Evolutionary conservation across 2,797 vertebrate genomes (phyloP).

Genomic region (Phataginus tetradactyla): DNA sequence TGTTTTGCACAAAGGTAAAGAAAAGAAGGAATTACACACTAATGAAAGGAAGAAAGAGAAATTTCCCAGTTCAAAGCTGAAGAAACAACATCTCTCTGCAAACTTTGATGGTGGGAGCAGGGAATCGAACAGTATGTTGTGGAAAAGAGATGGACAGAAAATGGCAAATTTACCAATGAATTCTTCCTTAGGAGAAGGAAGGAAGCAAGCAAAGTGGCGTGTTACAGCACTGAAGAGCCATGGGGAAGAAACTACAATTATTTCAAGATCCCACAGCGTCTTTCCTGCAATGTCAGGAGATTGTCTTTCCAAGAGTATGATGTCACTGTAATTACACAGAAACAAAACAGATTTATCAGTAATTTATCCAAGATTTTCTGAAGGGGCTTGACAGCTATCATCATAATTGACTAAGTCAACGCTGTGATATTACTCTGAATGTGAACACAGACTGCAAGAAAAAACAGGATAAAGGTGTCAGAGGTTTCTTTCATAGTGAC

Average conservation of each 20-base stretch:
- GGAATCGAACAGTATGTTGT: not conserved
- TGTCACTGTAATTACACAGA: not conserved
- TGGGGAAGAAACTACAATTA: not conserved
- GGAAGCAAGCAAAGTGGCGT: not conserved
- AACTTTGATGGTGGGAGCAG: not conserved
- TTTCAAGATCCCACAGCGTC: constrained; percentile 8
- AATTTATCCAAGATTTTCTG: not conserved
- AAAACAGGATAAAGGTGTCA: not conserved
- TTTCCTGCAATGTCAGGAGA: not conserved
- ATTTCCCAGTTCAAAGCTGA: not conserved
- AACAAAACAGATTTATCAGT: not conserved
- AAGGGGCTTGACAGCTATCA: not conserved
- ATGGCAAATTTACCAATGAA: constrained; percentile 19
- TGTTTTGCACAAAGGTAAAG: not conserved
- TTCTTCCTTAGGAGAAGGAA: not conserved
- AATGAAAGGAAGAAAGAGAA: not conserved
- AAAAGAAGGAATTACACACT: not conserved
- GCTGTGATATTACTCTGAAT: not conserved
- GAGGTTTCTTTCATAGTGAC: not conserved
- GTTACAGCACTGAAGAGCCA: not conserved
- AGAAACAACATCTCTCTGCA: not conserved
- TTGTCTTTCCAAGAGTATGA: not conserved
- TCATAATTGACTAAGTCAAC: not conserved
- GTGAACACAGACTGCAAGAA: not conserved
- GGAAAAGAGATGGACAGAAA: constrained; percentile 15